Percentiles rank a stretch among this genome's conserved stretches.
phyloP scores from a whole-genome alignment of 2,888 invertebrate species.

The Acleris emargana region DNA sequence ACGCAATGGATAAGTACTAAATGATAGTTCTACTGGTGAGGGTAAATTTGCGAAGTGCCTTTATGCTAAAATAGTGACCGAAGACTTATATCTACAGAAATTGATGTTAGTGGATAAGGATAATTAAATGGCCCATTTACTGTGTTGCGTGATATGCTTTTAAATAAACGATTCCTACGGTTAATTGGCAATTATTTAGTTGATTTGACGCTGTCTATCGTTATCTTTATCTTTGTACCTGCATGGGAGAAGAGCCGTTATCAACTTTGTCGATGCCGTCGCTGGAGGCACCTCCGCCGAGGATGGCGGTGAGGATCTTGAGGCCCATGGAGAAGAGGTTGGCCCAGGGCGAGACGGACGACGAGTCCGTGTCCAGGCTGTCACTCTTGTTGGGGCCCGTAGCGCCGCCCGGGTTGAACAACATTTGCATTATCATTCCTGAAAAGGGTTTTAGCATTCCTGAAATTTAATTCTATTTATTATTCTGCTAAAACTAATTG shows the following conservation, averaged over 20 bases:
- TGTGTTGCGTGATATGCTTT: slow-evolving; percentile 31
- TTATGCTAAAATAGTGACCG: slow-evolving; percentile 66
- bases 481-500: slow-evolving; percentile 22
- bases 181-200: slow-evolving; percentile 38
- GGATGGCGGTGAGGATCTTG: slow-evolving; percentile 92
- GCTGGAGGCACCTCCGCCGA: slow-evolving; percentile 90
- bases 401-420: slow-evolving; percentile 87
- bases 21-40: slow-evolving; percentile 65
- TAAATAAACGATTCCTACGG: slow-evolving; percentile 36
- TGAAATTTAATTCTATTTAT: slow-evolving; percentile 34
- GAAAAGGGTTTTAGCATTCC: slow-evolving; percentile 44
- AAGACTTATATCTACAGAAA: slow-evolving; percentile 67
- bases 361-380: slow-evolving; percentile 86
- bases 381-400: slow-evolving; percentile 93
- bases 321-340: slow-evolving; percentile 93
- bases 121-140: slow-evolving; percentile 47
- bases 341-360: slow-evolving; percentile 93
- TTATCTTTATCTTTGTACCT: slow-evolving; percentile 82
- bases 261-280: slow-evolving; percentile 96
- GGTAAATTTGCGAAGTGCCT: slow-evolving; percentile 67
- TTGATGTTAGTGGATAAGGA: slow-evolving; percentile 77
- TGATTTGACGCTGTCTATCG: slow-evolving; percentile 12
- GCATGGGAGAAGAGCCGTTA: slow-evolving; percentile 94
- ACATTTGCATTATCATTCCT: slow-evolving; percentile 93
- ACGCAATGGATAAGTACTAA: slow-evolving; percentile 54